Base-by-base conservation (phyloP, 23 tunicate species). In the Clavelina lepadiformis region DNA sequence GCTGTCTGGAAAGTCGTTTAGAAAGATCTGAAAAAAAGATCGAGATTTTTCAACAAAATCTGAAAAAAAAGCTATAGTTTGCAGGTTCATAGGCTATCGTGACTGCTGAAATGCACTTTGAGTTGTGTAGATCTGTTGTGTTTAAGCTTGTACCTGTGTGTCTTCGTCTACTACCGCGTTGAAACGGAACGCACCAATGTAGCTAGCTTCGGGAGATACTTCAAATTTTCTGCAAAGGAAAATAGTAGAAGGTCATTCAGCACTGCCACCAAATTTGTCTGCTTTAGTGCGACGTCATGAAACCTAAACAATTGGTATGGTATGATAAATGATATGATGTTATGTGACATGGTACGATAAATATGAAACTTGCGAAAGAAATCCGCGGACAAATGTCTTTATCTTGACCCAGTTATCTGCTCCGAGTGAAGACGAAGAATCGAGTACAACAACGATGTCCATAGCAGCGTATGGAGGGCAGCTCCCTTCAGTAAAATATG, bases 381-480 rank as follows among this genome's bases (percentile, higher is more conserved):
- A 72, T 24, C 49, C 38, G 27, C 34, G 25, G 8, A 72, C 50
- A 51, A 81, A 81, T 8, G 46, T 63, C 27, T 35, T 73, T 74
- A 81, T 65, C 32, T 81, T 81, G 38, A 55, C 24, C 88, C 88
- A 81, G 58, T 81, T 81, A 18, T 65, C 68, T 5, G 6, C n/a
- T 29, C 88, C 88, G 6, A 81, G 71, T 3, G 88, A 81, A 5
- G 88, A 81, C 7, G 88, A 81, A 19, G 88, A 81, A 45, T 81
- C 88, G 1, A 81, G 88, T 7, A 81, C 58, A 21, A 81, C 68
- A 54, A 81, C 50, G 69, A 81, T 72, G 44, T 81, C 88, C 88
- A 81, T 81, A 28, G 73, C 73, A 33, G 88, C 88, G 31, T 70
- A 44, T 35, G 74, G 79, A 38, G 88, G 88, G 56, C 88, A 81